phyloP scores from a whole-genome alignment of 1,140 invertebrate genomes.

The Bacillus rossius region DNA sequence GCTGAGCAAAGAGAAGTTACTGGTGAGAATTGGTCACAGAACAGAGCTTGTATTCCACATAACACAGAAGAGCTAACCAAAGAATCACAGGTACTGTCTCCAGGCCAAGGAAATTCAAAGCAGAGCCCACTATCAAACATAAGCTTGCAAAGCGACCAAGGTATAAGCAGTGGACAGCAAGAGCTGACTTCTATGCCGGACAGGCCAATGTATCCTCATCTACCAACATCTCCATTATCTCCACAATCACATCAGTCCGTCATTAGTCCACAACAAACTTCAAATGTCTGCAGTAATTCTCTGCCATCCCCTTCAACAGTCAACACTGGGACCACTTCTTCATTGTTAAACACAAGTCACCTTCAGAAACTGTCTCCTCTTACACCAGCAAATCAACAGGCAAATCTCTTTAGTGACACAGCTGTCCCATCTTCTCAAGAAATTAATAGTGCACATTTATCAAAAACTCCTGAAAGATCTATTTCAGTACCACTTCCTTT shows the following conservation, averaged over 20 bases:
- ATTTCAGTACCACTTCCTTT: slow-evolving; percentile 16
- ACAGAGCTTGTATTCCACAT: too few species aligned
- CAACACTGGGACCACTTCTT: too few species aligned
- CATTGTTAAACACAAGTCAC: too few species aligned
- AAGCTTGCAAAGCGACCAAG: too few species aligned
- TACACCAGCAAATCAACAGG: too few species aligned
- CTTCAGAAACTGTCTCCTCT: too few species aligned
- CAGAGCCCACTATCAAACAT: too few species aligned
- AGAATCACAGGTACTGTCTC: too few species aligned
- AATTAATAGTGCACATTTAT: not conserved
- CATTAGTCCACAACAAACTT: slow-evolving; percentile 3
- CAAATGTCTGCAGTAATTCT: not conserved
- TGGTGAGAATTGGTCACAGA: too few species aligned
- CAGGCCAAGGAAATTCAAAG: too few species aligned
- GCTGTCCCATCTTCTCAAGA: not conserved
- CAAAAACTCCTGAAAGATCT: slow-evolving; percentile 14
- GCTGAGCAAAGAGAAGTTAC: too few species aligned
- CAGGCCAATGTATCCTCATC: slow-evolving; percentile 7
- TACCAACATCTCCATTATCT: slow-evolving; percentile 10
- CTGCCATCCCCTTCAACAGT: not conserved
- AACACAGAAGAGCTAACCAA: too few species aligned
- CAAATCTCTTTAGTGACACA: not conserved
- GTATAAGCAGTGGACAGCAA: not conserved
- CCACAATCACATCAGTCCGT: slow-evolving; percentile 6
- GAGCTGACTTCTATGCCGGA: not conserved